Percentiles rank a stretch among this genome's conserved stretches.
These are phyloP conservation scores for Corbicula japonica DNA, from an alignment of 2,888 invertebrate species.

Conservation along the genomic window DNA sequence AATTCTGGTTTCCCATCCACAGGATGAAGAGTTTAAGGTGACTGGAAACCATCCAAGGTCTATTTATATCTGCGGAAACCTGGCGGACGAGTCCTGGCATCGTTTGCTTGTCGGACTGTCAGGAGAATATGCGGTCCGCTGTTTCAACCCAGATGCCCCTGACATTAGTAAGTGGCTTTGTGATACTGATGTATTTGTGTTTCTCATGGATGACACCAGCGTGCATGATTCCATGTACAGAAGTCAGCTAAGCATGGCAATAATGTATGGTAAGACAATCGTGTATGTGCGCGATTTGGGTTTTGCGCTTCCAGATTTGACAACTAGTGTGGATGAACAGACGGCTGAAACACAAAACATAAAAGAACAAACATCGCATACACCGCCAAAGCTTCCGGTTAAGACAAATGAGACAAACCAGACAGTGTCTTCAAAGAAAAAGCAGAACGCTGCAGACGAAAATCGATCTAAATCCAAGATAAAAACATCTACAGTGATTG, in stretches of 20 bases:
- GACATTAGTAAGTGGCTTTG: not conserved
- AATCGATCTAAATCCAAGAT: too few species aligned
- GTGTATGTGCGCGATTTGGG: conserved; percentile 32
- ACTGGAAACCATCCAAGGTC: not conserved
- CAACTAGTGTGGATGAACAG: too few species aligned
- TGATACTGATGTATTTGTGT: conserved; percentile 18
- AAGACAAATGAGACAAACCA: too few species aligned
- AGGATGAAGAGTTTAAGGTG: conserved; percentile 8
- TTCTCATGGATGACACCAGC: conserved; percentile 16
- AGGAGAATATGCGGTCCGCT: conserved; percentile 12
- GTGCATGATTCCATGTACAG: conserved; percentile 3
- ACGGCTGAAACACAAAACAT: not conserved
- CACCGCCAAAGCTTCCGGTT: too few species aligned
- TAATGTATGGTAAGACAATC: conserved; percentile 8
- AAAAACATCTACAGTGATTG: too few species aligned
- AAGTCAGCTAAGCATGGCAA: conserved; percentile 8
- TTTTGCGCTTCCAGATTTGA: conserved; percentile 22
- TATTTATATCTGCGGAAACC: conserved; percentile 32
- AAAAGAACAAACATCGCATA: not conserved
- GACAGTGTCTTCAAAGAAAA: too few species aligned
- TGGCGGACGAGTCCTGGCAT: conserved; percentile 38
- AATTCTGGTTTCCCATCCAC: conserved; percentile 27
- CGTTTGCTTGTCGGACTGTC: conserved; percentile 32
- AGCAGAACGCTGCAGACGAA: too few species aligned
- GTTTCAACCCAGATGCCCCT: conserved; percentile 1